These are phyloP conservation scores for Epinotia ramella DNA, from an alignment of 2,888 invertebrate species.

Conservation along the genomic window DNA sequence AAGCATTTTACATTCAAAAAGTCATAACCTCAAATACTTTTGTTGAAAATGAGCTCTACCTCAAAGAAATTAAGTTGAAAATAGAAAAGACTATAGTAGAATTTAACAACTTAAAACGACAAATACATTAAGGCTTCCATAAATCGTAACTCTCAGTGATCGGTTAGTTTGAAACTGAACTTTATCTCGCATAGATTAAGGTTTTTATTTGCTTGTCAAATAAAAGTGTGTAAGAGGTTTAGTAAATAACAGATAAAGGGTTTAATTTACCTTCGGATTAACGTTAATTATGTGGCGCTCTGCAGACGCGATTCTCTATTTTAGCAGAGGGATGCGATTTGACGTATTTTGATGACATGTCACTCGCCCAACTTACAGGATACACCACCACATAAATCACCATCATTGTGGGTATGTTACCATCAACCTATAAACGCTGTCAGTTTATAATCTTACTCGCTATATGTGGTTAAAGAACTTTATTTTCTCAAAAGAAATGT, in stretches of 20 bases:
- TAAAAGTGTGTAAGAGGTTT: no score
- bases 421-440: no score
- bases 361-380: no score
- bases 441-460: no score
- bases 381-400: no score
- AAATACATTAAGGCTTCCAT: neutral
- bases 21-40: neutral
- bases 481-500: no score
- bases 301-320: neutral
- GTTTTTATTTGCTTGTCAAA: neutral
- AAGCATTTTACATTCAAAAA: neutral
- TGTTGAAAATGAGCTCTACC: neutral
- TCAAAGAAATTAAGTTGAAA: neutral
- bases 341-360: neutral
- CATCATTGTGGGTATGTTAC: no score
- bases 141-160: neutral
- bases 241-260: neutral
- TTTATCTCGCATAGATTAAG: neutral
- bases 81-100: neutral
- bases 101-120: neutral
- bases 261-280: slow-evolving; percentile 13
- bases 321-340: neutral
- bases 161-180: neutral
- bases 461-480: no score
- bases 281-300: slow-evolving; percentile 8